Base-by-base conservation (phyloP, 2,888 invertebrate species). In the Trachelus iudaicus region DNA sequence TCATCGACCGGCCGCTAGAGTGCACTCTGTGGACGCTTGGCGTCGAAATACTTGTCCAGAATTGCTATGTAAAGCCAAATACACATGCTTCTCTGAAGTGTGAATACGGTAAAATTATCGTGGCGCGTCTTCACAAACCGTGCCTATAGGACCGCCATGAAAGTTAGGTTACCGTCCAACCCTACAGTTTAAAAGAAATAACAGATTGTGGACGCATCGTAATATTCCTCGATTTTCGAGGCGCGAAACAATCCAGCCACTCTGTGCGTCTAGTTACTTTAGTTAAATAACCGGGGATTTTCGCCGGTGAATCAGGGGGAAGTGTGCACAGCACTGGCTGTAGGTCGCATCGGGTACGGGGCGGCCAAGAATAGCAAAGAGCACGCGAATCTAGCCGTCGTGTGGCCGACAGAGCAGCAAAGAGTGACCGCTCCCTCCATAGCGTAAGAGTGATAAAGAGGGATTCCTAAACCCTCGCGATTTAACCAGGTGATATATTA, bases 351-450 rank as follows among this genome's bases (percentile, higher is more conserved):
- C 56, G 56, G 56, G 23, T 56, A 71, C 81, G 83, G 81, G 76
- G 75, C 84, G 85, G 85, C 87, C 89, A 89, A 89, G 87, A 89
- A 89, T 89, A 89, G 89, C 87, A 84, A 83, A 85, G 85, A 87
- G 86, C 85, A 87, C 86, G 89, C 88, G 87, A 88, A 87, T 89
- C 86, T 88, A 88, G 83, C 84, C 85, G 85, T 85, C 84, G 83
- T 79, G 82, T 83, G 83, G 83, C 79, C 81, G 85, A 83, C 83
- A 79, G 79, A 82, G 84, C 81, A 74, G 33, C 68, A 33, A 68
- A 33, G 83, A 83, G 83, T 83, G 87, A 88, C 88, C 88, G 89
- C 89, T 90, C 88, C 89, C 88, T 87, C 87, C 87, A 86, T 84
- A 79, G 79, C 76, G 76, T 78, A 81, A 81, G 83, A 80, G 34